phyloP scores from a whole-genome alignment of 2,888 invertebrate genomes.

The Sceliomorpha sp. region DNA sequence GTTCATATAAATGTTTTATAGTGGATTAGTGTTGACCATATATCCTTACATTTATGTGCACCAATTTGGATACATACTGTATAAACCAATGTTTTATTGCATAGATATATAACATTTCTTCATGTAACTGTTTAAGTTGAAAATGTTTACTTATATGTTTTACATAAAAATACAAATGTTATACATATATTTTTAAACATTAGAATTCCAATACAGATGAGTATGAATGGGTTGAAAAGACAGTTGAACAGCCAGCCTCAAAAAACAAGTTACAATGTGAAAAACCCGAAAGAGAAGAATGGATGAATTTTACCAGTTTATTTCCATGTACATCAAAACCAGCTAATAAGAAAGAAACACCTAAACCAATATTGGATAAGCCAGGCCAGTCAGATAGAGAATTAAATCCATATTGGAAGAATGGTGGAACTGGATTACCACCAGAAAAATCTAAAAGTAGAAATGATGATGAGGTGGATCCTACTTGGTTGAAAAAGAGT shows the following conservation, averaged over 20 bases:
- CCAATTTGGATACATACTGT: no score
- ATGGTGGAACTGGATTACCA: conserved; percentile 93
- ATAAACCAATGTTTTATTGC: no score
- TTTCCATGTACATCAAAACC: conserved; percentile 77
- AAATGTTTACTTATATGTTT: no score
- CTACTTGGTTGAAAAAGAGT: conserved; percentile 82
- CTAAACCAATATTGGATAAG: conserved; percentile 84
- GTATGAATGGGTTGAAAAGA: conserved; percentile 51
- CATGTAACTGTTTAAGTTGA: no score
- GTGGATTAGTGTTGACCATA: no score
- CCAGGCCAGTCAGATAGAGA: conserved; percentile 88
- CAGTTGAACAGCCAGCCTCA: conserved; percentile 12
- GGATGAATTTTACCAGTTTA: conserved; percentile 87
- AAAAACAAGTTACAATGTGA: conserved; percentile 50
- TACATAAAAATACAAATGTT: no score
- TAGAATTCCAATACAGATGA: conserved; percentile 19
- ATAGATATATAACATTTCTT: no score
- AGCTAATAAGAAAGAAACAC: conserved; percentile 81
- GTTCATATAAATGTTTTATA: no score
- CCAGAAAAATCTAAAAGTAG: conserved; percentile 73
- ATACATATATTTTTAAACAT: no score
- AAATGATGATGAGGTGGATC: conserved; percentile 59
- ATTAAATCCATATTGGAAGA: conserved; percentile 95
- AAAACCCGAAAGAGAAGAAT: conserved; percentile 84
- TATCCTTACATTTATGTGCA: no score